A percentile compares a stretch with the other conserved stretches of the same genome.
Conservation (phyloP, 2,888 invertebrate species). For the Lasioglossum pauxillum region DNA sequence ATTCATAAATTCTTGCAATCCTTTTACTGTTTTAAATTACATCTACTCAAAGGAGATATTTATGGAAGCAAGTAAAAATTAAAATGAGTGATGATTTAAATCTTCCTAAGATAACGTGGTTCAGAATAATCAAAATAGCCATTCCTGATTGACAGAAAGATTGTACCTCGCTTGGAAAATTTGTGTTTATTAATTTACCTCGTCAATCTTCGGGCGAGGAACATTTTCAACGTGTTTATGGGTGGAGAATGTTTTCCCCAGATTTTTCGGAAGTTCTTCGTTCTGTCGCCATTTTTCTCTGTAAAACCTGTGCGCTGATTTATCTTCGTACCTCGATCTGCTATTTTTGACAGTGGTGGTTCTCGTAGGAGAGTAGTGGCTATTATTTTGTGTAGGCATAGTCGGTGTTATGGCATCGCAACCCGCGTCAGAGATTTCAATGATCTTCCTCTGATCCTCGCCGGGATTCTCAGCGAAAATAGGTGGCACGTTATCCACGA, state of each 20-base stretch:
- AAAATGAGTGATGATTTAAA: not conserved
- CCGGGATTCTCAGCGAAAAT: constrained; percentile 30
- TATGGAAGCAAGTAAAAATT: not conserved
- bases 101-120: not conserved
- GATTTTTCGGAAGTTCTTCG: not conserved
- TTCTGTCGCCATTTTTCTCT: not conserved
- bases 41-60: too few relatives aligned
- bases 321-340: not conserved
- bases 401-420: constrained; percentile 57
- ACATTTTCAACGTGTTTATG: not conserved
- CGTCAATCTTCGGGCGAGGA: not conserved
- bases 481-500: constrained; percentile 61
- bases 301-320: not conserved
- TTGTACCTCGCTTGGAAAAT: not conserved
- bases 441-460: constrained; percentile 42
- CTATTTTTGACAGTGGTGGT: not conserved
- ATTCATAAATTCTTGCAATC: too few relatives aligned
- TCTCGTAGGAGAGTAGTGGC: not conserved
- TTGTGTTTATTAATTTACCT: not conserved
- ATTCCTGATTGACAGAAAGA: not conserved
- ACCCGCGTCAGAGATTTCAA: constrained; percentile 61
- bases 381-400: not conserved
- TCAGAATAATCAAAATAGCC: too few relatives aligned
- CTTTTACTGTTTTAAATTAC: too few relatives aligned
- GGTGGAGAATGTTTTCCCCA: not conserved